Conservation (phyloP, 2,888 invertebrate genomes). For the Monopis laevigella region DNA sequence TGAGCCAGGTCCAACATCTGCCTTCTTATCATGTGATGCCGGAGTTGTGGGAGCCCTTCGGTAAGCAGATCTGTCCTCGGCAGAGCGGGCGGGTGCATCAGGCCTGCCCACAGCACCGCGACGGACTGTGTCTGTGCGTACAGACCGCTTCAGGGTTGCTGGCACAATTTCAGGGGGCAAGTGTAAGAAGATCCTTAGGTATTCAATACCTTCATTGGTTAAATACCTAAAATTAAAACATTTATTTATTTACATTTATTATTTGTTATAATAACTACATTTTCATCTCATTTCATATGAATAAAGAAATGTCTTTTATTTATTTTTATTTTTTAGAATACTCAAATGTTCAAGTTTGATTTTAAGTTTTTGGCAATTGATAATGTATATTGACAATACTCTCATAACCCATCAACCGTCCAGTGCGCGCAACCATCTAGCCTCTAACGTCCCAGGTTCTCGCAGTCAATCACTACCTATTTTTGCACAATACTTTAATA, state of each 20-base stretch:
- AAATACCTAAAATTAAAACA: slow-evolving; percentile 74
- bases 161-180: slow-evolving; percentile 99
- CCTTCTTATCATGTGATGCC: slow-evolving; percentile 87
- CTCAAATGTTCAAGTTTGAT: neutral
- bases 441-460: too few relatives aligned
- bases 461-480: too few relatives aligned
- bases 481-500: too few relatives aligned
- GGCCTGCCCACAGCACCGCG: slow-evolving; percentile 75
- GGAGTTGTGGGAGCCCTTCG: slow-evolving; percentile 74
- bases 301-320: too few relatives aligned
- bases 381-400: neutral
- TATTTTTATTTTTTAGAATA: too few relatives aligned
- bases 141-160: slow-evolving; percentile 92
- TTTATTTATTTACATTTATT: too few relatives aligned
- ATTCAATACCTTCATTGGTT: slow-evolving; percentile 98
- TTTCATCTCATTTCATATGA: too few relatives aligned
- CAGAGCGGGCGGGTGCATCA: slow-evolving; percentile 76
- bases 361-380: neutral
- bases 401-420: neutral
- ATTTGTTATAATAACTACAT: too few relatives aligned
- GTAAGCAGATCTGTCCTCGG: slow-evolving; percentile 86
- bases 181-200: slow-evolving; percentile 93
- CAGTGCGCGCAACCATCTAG: too few relatives aligned
- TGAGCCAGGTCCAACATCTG: slow-evolving; percentile 96
- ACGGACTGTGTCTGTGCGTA: slow-evolving; percentile 85